Evolutionary conservation across 92 coral and sea anemone genomes (phyloP).

Genomic region (Zoanthus sansibaricus): DNA sequence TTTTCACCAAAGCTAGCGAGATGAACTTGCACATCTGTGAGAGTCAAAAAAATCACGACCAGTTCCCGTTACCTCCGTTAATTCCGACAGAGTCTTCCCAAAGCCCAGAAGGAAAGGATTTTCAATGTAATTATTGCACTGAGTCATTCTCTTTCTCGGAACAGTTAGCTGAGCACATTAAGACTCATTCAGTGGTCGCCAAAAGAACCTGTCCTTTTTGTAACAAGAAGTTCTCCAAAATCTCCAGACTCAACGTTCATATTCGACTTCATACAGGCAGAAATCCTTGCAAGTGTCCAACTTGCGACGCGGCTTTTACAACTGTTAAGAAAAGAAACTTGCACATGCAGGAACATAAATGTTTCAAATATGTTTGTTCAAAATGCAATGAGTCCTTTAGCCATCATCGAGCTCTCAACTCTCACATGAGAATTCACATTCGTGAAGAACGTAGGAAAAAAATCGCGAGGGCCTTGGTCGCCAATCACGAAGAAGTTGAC

Average conservation of each 20-base stretch:
- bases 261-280: conserved; percentile 32
- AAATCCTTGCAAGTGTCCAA: conserved; percentile 24
- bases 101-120: neutral
- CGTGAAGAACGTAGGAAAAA: neutral
- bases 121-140: conserved; percentile 3
- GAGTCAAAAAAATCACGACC: neutral
- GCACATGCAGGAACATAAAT: neutral
- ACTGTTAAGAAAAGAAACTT: neutral
- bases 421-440: conserved; percentile 39
- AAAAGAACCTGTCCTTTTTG: conserved; percentile 20
- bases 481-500: neutral
- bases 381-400: neutral
- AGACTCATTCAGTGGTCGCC: neutral
- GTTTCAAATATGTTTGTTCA: neutral
- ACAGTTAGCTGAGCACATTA: neutral
- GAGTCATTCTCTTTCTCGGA: neutral
- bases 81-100: neutral
- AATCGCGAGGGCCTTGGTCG: neutral
- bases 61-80: neutral
- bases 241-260: conserved; percentile 18
- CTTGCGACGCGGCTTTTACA: neutral
- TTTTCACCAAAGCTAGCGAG: neutral
- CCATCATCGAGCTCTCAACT: conserved; percentile 30
- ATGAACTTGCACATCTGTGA: conserved; percentile 16
- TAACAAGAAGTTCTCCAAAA: neutral